Evolutionary conservation across 1,140 invertebrate genomes (phyloP).

Genomic region (Sarcophaga peregrina): DNA sequence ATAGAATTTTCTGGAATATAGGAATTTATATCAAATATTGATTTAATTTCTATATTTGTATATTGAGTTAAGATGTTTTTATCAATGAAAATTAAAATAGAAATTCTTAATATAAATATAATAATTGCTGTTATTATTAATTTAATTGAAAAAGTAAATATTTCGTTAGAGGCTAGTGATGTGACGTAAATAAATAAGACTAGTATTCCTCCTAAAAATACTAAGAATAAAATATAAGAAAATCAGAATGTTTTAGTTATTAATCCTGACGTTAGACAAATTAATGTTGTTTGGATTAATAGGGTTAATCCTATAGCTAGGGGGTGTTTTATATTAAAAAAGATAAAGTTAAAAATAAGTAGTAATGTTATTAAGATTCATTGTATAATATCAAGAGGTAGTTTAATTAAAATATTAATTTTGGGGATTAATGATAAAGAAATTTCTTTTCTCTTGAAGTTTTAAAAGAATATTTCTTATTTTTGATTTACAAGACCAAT

Average conservation of each 20-base stretch:
- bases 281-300: constrained; percentile 67
- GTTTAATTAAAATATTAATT: constrained; percentile 71
- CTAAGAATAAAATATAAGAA: constrained; percentile 41
- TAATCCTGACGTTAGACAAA: constrained; percentile 57
- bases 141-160: constrained; percentile 66
- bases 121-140: constrained; percentile 53
- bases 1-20: too few relatives aligned
- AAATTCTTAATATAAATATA: constrained; percentile 52
- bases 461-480: constrained; percentile 69
- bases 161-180: constrained; percentile 70
- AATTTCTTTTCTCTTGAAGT: constrained; percentile 69
- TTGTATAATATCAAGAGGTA: constrained; percentile 68
- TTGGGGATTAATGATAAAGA: constrained; percentile 72
- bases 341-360: constrained; percentile 59
- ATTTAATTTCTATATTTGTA: constrained; percentile 52
- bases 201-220: constrained; percentile 68
- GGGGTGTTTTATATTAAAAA: constrained; percentile 68
- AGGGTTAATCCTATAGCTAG: constrained; percentile 68
- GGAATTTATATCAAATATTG: constrained; percentile 54
- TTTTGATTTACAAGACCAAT: constrained; percentile 72
- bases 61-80: constrained; percentile 67
- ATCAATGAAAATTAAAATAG: constrained; percentile 63
- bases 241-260: constrained; percentile 7
- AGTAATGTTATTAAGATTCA: constrained; percentile 59
- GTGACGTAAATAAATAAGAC: constrained; percentile 71